phyloP scores from a whole-genome alignment of 2,797 vertebrate species.

The Leucoraja ocellata region DNA sequence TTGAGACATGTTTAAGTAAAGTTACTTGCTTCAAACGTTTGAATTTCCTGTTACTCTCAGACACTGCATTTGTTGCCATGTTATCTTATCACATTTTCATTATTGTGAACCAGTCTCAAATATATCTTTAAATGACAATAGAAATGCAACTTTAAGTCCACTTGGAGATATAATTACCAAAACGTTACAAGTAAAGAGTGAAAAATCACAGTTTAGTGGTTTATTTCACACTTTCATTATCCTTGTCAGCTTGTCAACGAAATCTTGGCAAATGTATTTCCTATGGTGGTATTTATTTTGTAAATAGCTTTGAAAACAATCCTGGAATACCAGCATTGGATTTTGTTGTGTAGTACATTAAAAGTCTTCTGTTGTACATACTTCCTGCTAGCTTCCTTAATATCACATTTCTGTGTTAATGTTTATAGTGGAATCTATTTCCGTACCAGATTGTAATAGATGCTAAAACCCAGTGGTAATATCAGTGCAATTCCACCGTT shows the following conservation, averaged over 20 bases:
- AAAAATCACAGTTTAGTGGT: neutral
- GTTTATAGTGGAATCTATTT: neutral
- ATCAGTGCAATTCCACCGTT: neutral
- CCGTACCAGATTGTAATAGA: neutral
- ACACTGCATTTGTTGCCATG: neutral
- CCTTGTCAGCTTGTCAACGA: neutral
- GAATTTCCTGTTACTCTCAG: neutral
- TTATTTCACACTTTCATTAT: neutral
- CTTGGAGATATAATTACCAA: neutral
- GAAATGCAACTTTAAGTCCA: neutral
- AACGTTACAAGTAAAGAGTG: neutral
- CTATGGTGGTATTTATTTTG: neutral
- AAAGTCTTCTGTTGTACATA: neutral
- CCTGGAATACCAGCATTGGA: neutral
- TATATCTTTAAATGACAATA: neutral
- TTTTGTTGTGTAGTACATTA: neutral
- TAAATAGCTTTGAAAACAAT: neutral
- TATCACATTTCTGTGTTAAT: neutral
- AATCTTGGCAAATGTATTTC: neutral
- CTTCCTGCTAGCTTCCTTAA: neutral
- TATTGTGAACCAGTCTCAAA: neutral
- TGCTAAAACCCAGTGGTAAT: neutral
- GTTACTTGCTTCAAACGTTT: neutral
- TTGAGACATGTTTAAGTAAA: neutral
- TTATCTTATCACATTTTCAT: neutral